Base-by-base conservation (phyloP, 64 coral and sea anemone species). In the Montipora efflorescens region DNA sequence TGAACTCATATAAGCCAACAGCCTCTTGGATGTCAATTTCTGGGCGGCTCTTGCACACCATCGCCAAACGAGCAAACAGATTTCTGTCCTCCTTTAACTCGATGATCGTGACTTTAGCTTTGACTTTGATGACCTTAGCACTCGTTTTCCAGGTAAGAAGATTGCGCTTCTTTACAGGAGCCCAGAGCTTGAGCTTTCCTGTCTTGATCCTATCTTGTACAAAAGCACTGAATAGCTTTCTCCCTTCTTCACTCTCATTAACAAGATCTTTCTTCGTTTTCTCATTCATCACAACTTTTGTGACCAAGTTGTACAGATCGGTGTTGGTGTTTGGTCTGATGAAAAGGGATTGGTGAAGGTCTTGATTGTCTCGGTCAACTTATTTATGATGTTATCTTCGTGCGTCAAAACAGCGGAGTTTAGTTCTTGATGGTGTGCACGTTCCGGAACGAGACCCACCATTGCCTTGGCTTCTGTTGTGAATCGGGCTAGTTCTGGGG, bases 1-100 rank as follows among this genome's bases (percentile, higher is more conserved):
- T 93, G 84, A 93, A 93, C 83, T 93, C 83, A 88, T 93, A 79
- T 18, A 87, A 53, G 59, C 91, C 91, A 79, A 93, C 72, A 79
- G 74, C 78, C 21, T 87, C 83, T 69, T 88, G 20, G 69, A 76
- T 64, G 25, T 87, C 59, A 67, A 87, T 87, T 70, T 87, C 83
- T 69, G 83, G 83, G 45, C 59, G 62, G 61, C 57, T 87, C 50
- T 58, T 50, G 47, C 84, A 72, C 23, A 87, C 62, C 7, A 87
- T 87, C 84, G 47, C 68, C 61, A 87, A 50, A 10, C 52, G 77
- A 18, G 77, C 77, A 48, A 79, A 79, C 11, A 79, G 44, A 79
- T 9, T 11, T 19, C 77, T 79, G 45, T 79, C 77, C 69, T 73
- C 69, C 44, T 79, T 50, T 10, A 79, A 36, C 1, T 48, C 77